phyloP scores from a whole-genome alignment of 2,888 invertebrate genomes.

The Acanthococcus lagerstroemiae region DNA sequence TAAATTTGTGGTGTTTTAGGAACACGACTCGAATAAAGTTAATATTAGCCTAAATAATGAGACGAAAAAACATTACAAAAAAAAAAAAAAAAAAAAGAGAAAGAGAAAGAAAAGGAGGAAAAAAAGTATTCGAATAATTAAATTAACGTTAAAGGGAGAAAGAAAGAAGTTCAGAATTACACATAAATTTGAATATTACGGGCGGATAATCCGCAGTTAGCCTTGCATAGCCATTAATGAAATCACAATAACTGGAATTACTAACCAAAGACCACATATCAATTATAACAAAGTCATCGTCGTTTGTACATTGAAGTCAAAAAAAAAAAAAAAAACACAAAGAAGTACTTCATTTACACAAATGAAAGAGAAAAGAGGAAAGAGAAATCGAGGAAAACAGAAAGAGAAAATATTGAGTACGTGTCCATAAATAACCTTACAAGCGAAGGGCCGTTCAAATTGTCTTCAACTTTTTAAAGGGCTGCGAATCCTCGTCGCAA shows the following conservation, averaged over 20 bases:
- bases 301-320: no score
- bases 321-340: neutral
- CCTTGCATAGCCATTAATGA: no score
- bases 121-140: no score
- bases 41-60: neutral
- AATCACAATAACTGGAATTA: no score
- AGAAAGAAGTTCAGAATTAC: no score
- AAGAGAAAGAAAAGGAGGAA: neutral
- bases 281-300: no score
- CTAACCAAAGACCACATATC: no score
- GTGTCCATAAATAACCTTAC: no score
- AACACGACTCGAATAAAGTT: constrained; percentile 1
- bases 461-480: constrained; percentile 34
- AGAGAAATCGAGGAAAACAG: neutral
- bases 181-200: no score
- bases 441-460: no score
- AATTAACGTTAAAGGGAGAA: neutral
- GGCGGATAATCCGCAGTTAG: no score
- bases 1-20: neutral
- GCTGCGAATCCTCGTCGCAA: constrained; percentile 33
- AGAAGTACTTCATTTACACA: neutral
- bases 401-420: neutral
- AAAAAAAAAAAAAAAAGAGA: neutral
- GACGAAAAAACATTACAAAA: neutral
- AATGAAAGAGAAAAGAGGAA: neutral